Percentiles rank a stretch among this genome's conserved stretches.
phyloP scores from a whole-genome alignment of 2,888 invertebrate species.

The Lydus trimaculatus region DNA sequence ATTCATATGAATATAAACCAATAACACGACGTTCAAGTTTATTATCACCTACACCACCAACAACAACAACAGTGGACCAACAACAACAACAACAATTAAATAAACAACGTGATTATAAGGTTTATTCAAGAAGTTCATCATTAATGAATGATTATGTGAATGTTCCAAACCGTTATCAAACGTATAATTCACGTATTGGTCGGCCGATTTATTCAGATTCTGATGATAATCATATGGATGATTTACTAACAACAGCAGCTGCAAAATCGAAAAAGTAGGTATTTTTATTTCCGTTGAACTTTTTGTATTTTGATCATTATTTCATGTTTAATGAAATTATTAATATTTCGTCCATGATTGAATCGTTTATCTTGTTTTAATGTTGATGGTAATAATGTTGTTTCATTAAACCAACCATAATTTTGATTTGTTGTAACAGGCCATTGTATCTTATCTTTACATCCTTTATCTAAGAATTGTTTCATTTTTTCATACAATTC shows the following conservation, averaged over 20 bases:
- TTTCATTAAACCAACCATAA: not conserved
- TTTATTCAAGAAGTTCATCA: slow-evolving; percentile 52
- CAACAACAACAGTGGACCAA: slow-evolving; percentile 38
- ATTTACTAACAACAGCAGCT: slow-evolving; percentile 53
- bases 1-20: slow-evolving; percentile 45
- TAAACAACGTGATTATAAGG: slow-evolving; percentile 42
- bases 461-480: not conserved
- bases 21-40: slow-evolving; percentile 44
- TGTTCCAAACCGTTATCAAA: slow-evolving; percentile 56
- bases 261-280: slow-evolving; percentile 58
- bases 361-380: not conserved
- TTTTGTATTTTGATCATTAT: slow-evolving; percentile 2
- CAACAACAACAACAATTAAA: not conserved
- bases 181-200: slow-evolving; percentile 54
- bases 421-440: not conserved
- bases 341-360: not conserved
- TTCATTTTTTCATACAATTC: not conserved
- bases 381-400: not conserved
- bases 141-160: slow-evolving; percentile 56
- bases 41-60: slow-evolving; percentile 40
- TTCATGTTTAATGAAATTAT: not conserved
- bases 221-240: slow-evolving; percentile 55
- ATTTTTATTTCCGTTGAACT: slow-evolving; percentile 12
- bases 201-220: slow-evolving; percentile 53
- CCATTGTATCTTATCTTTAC: not conserved